Percentiles rank a stretch among this genome's conserved stretches.
Conservation (phyloP, 2,797 vertebrate genomes). For the Salmo trutta region DNA sequence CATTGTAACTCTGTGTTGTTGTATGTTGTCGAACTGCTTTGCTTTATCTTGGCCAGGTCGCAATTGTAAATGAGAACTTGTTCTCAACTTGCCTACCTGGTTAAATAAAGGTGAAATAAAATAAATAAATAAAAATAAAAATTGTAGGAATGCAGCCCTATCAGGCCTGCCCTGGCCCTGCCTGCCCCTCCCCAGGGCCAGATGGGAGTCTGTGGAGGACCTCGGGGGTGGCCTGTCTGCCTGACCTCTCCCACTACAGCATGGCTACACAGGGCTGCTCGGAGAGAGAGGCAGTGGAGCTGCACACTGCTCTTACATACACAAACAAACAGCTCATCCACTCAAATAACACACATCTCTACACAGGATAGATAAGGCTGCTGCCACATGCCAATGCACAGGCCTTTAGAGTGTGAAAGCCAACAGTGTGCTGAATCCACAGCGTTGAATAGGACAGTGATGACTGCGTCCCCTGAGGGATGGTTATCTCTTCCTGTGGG, state of each 20-base stretch:
- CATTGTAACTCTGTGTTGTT: too few species aligned
- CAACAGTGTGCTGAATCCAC: slow-evolving; percentile 3
- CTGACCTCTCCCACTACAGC: slow-evolving; percentile 7
- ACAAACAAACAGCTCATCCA: slow-evolving; percentile 5
- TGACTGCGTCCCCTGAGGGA: slow-evolving; percentile 13
- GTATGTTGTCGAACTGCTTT: too few species aligned
- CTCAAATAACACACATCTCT: slow-evolving; percentile 3
- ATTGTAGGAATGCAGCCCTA: slow-evolving; percentile 5
- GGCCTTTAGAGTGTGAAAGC: slow-evolving; percentile 14
- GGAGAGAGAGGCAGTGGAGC: slow-evolving; percentile 13
- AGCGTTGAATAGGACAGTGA: slow-evolving; percentile 31
- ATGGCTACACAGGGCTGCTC: not conserved
- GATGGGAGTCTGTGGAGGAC: slow-evolving; percentile 18
- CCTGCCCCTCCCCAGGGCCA: slow-evolving; percentile 30
- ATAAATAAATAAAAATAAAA: too few species aligned
- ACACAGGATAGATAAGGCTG: not conserved
- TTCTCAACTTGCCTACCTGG: too few species aligned
- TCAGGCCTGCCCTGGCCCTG: not conserved
- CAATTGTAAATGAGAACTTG: too few species aligned
- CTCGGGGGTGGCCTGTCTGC: slow-evolving; percentile 2
- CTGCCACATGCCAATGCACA: slow-evolving; percentile 4
- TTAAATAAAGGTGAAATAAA: too few species aligned
- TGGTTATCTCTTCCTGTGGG: slow-evolving; percentile 37
- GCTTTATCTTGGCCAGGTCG: too few species aligned
- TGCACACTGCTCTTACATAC: slow-evolving; percentile 1